Evolutionary conservation across 2,888 invertebrate species (phyloP), one percentile per base, ranked within the genome.

Genomic region (Candidula unifasciata): DNA sequence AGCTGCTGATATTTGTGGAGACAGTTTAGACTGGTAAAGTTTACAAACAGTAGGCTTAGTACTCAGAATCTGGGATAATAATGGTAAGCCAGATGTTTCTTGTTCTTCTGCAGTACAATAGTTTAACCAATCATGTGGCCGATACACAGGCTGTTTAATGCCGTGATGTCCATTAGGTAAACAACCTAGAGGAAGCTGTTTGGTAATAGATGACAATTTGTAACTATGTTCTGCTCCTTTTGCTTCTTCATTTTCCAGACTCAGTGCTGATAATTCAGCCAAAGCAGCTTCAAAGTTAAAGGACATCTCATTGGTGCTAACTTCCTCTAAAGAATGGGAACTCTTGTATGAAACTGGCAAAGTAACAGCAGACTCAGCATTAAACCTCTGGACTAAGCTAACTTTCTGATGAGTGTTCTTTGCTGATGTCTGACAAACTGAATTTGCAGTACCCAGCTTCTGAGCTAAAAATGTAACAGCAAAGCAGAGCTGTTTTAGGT

Each of bases 401-500:
- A 69, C 44, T 27, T 82, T 27, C 13, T 33, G 64, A n/a, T 57
- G n/a, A 3, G 60, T 30, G 52, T 30, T 54, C 10, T 64, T 68
- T 8, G 69, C 16, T 0, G 84, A 76, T n/a, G 78, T 74, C 0
- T 68, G 80, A 80, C 44, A 13, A 21, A 80, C 30, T 30, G 52
- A 52, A 24, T 80, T 10, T 24, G 60, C n/a, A 35, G 84, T 82
- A 33, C 81, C 82, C 3, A 87, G 80, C 30, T 64, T 24, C 5
- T 57, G 82, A 27, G 86, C 73, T 54, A 86, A n/a, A n/a, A 33
- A 30, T 30, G 77, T 81, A 18, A 87, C 81, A 6, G 85, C 79
- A 64, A 80, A 37, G 73, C 88, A 88, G 76, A 87, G 80, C 82
- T 87, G 73, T 24, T 85, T 66, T 87, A 89, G 80, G 77, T 90